Percentiles rank a stretch among this genome's conserved stretches.
phyloP scores from a whole-genome alignment of 2,888 invertebrate genomes.

The Oconnorella tubifera region DNA sequence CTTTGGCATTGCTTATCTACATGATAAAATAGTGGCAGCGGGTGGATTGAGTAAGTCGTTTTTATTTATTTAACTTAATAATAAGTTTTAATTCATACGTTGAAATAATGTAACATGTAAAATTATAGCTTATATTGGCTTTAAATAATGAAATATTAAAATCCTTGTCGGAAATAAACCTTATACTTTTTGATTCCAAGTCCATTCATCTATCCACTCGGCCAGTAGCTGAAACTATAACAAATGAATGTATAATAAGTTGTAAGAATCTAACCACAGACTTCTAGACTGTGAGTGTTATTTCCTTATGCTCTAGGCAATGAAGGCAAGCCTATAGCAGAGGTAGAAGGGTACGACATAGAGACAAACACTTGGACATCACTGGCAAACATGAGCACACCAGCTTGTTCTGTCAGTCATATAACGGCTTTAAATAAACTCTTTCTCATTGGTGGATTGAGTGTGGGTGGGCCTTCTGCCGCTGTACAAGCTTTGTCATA shows the following conservation, averaged over 20 bases:
- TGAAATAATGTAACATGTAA: background rate
- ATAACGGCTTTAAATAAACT: background rate
- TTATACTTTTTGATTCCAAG: background rate
- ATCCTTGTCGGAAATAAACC: background rate
- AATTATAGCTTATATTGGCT: background rate
- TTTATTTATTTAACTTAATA: background rate
- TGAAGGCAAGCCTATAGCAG: slow-evolving; percentile 45
- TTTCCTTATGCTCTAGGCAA: slow-evolving; percentile 46
- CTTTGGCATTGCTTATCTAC: slow-evolving; percentile 44
- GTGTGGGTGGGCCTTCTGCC: background rate
- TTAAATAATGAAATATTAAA: background rate
- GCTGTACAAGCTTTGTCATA: background rate
- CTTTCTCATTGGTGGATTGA: background rate
- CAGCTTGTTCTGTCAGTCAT: slow-evolving; percentile 43
- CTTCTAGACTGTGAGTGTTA: too few species aligned
- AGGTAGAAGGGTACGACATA: slow-evolving; percentile 46
- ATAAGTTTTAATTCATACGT: background rate
- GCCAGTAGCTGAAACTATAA: background rate
- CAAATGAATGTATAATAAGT: background rate
- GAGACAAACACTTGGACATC: slow-evolving; percentile 43
- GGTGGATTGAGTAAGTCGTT: background rate
- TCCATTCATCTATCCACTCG: background rate
- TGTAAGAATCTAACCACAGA: too few species aligned
- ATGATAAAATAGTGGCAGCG: background rate
- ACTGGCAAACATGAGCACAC: slow-evolving; percentile 41